Percentiles rank a stretch among this genome's conserved stretches.
Evolutionary conservation across 2,888 invertebrate genomes (phyloP).

Genomic region (Marronus borbonicus): DNA sequence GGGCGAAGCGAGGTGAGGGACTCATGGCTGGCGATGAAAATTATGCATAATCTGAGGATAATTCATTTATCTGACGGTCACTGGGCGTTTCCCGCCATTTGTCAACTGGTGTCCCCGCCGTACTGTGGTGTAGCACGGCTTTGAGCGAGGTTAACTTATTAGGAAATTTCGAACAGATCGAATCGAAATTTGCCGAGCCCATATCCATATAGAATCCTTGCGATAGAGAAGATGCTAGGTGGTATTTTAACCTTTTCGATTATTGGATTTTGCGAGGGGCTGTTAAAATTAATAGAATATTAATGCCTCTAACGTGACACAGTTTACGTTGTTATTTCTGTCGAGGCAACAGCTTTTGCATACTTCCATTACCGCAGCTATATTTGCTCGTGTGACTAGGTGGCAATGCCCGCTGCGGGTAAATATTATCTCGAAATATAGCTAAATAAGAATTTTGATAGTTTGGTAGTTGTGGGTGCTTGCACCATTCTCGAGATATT

Average conservation of each 20-base stretch:
- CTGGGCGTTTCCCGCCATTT: constrained; percentile 58
- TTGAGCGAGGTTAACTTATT: constrained; percentile 41
- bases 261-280: too few relatives aligned
- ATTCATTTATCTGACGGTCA: constrained; percentile 58
- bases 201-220: background rate
- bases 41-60: constrained; percentile 58
- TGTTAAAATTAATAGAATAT: too few relatives aligned
- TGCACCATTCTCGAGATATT: too few relatives aligned
- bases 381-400: too few relatives aligned
- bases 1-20: constrained; percentile 13
- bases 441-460: too few relatives aligned
- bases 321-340: too few relatives aligned
- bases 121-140: background rate
- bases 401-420: too few relatives aligned
- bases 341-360: too few relatives aligned
- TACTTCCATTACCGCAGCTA: too few relatives aligned
- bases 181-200: constrained; percentile 23
- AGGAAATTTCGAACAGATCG: constrained; percentile 38
- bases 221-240: background rate
- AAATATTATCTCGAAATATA: too few relatives aligned
- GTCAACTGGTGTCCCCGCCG: constrained; percentile 52
- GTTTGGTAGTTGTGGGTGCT: too few relatives aligned
- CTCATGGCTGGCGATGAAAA: constrained; percentile 53
- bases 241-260: background rate
- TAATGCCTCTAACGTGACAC: too few relatives aligned